Conservation (phyloP, 1,140 invertebrate genomes). For the Achatina immaculata region DNA sequence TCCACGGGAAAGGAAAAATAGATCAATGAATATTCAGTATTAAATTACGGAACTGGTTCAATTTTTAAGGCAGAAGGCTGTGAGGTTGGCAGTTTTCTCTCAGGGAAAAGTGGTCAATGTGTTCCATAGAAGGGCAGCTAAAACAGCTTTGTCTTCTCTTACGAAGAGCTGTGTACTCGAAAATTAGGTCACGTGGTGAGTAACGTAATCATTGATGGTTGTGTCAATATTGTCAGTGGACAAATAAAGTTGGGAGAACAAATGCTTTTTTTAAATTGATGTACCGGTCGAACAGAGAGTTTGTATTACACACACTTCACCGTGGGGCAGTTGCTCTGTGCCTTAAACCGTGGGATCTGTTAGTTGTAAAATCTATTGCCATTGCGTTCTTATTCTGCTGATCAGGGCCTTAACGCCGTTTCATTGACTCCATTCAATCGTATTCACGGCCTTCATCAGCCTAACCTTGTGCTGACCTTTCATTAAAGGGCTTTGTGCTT, state of each 20-base stretch:
- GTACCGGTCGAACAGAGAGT: background rate
- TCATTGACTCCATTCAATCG: conserved; percentile 31
- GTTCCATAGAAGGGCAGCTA: no score
- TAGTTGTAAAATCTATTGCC: background rate
- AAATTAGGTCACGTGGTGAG: no score
- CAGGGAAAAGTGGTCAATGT: no score
- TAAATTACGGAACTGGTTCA: no score
- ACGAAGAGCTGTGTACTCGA: no score
- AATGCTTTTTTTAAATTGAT: conserved; percentile 2
- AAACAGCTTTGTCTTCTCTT: no score
- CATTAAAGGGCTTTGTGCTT: conserved; percentile 23
- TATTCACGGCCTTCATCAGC: conserved; percentile 2
- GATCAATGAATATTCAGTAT: no score
- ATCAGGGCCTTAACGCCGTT: background rate
- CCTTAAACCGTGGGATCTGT: background rate
- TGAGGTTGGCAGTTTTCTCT: no score
- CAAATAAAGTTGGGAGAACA: background rate
- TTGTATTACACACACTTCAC: background rate
- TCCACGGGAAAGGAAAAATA: background rate
- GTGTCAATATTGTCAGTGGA: background rate
- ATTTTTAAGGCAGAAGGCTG: no score
- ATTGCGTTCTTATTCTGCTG: background rate
- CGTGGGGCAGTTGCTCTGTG: background rate
- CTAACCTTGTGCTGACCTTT: conserved; percentile 5
- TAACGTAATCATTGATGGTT: background rate